These are phyloP conservation scores for Esox masquinongy DNA, from an alignment of 2,797 vertebrate species.

Conservation along the genomic window DNA sequence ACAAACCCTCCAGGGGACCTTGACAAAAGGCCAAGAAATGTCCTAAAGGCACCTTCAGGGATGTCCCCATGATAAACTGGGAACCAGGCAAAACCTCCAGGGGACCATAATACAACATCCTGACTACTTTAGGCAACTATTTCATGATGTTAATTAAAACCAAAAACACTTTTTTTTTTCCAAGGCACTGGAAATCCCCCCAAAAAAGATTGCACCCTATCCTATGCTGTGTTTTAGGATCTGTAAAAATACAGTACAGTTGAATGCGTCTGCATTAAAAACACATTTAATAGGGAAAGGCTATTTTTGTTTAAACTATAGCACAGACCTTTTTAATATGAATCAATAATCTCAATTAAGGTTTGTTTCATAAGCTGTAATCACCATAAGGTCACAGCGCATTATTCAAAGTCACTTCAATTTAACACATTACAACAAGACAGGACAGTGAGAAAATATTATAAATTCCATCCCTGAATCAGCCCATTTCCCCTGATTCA, in stretches of 20 bases:
- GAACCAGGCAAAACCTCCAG: too few relatives aligned
- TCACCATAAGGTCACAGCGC: constrained; percentile 86
- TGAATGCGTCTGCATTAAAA: constrained; percentile 28
- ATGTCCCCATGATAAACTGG: too few relatives aligned
- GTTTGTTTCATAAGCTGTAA: constrained; percentile 82
- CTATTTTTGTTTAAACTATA: constrained; percentile 32
- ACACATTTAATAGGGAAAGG: constrained; percentile 27
- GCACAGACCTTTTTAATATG: constrained; percentile 62
- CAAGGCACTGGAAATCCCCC: too few relatives aligned
- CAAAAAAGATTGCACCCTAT: constrained; percentile 36
- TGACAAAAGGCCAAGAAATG: not conserved
- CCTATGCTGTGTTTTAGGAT: constrained; percentile 28
- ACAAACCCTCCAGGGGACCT: not conserved
- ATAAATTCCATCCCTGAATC: constrained; percentile 88
- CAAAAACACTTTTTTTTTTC: too few relatives aligned
- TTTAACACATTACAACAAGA: constrained; percentile 84
- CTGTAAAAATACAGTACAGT: not conserved
- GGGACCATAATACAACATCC: too few relatives aligned
- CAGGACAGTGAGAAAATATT: constrained; percentile 83
- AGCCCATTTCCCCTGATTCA: constrained; percentile 85
- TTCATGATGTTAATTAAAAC: too few relatives aligned
- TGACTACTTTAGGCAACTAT: too few relatives aligned
- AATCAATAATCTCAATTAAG: constrained; percentile 79
- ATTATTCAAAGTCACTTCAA: constrained; percentile 85
- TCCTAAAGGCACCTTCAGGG: not conserved